These are phyloP conservation scores for Brevimyrus niger DNA, from an alignment of 2,113 vertebrate species.

Conservation along the genomic window DNA sequence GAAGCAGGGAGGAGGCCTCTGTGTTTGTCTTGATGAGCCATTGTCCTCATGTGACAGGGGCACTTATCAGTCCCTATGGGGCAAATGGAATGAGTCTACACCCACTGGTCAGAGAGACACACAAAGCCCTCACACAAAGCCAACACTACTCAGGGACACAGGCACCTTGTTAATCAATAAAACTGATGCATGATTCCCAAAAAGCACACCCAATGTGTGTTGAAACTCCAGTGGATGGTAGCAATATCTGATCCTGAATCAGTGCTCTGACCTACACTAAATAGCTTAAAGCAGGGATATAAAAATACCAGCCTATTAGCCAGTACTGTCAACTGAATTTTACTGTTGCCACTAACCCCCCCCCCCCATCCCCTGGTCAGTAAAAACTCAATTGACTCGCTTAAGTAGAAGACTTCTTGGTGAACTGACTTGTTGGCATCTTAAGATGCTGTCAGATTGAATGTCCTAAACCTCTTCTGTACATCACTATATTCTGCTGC, in stretches of 20 bases:
- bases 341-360: not conserved
- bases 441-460: not conserved
- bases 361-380: not conserved
- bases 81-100: not conserved
- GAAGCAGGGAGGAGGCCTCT: not conserved
- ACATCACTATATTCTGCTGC: not conserved
- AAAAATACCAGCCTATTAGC: not conserved
- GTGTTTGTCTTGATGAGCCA: constrained; percentile 9
- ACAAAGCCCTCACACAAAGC: not conserved
- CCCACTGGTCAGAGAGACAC: not conserved
- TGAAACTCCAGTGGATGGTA: not conserved
- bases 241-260: not conserved
- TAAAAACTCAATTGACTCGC: not conserved
- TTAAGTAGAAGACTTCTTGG: not conserved
- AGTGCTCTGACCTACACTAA: not conserved
- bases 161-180: not conserved
- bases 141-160: not conserved
- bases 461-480: not conserved
- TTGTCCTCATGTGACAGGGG: not conserved
- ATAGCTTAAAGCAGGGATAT: not conserved
- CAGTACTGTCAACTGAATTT: not conserved
- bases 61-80: not conserved
- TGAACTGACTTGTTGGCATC: not conserved
- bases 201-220: not conserved
- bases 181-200: not conserved